A percentile compares a stretch with the other conserved stretches of the same genome.
Conservation (phyloP, 2,113 vertebrate genomes). For the Trematomus loennbergii region DNA sequence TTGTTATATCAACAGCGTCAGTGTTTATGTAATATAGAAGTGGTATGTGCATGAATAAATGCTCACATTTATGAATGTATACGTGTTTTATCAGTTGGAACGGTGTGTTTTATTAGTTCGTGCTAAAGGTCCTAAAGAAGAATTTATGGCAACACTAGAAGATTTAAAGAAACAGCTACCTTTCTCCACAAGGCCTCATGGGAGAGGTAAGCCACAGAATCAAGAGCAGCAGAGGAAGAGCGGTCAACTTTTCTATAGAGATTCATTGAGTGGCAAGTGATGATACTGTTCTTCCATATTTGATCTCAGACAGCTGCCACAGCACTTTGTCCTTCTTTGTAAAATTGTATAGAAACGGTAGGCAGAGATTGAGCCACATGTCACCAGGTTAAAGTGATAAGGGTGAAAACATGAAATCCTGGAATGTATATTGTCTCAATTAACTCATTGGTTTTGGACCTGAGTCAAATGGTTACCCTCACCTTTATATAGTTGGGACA, state of each 20-base stretch:
- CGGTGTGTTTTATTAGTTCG: constrained; percentile 45
- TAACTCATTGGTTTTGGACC: neutral
- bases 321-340: no score
- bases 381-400: no score
- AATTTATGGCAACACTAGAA: constrained; percentile 57
- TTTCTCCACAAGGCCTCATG: neutral
- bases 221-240: no score
- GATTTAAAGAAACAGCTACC: constrained; percentile 62
- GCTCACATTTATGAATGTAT: neutral
- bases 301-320: no score
- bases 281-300: no score
- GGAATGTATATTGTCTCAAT: neutral
- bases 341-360: no score
- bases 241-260: no score
- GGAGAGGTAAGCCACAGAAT: neutral
- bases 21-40: neutral
- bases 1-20: neutral
- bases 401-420: neutral
- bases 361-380: no score
- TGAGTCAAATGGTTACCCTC: neutral
- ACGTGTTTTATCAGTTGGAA: constrained; percentile 19
- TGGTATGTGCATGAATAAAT: neutral
- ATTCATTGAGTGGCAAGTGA: no score
- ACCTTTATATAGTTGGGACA: neutral
- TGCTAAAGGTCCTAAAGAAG: constrained; percentile 53